A percentile compares a stretch with the other conserved stretches of the same genome.
Evolutionary conservation across 2,797 vertebrate species (phyloP).

Genomic region (Poliocrania exsul): DNA sequence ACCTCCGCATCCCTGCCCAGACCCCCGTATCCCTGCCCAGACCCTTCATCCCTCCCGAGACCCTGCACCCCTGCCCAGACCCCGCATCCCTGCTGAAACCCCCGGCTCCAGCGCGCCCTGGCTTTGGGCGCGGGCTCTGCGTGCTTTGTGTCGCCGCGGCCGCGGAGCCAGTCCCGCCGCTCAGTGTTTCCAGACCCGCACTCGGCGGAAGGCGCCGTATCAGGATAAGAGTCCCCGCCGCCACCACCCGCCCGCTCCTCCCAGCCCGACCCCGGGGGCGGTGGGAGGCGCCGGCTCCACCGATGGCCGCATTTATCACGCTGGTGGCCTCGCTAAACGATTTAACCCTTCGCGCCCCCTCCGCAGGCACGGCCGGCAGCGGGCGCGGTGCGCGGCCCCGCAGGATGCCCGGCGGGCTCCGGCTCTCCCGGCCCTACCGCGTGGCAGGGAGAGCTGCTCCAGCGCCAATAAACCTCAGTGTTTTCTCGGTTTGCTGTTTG

Average conservation of each 20-base stretch:
- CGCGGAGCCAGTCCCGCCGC: slow-evolving; percentile 60
- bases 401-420: neutral
- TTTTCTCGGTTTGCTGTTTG: neutral
- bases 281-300: neutral
- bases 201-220: slow-evolving; percentile 71
- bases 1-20: too few species aligned
- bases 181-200: slow-evolving; percentile 73
- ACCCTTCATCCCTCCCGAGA: too few species aligned
- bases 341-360: slow-evolving; percentile 9
- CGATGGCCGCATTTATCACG: neutral
- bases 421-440: neutral
- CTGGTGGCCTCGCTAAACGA: neutral
- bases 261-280: neutral
- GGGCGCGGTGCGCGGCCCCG: neutral
- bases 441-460: neutral
- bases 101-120: neutral
- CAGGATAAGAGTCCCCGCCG: slow-evolving; percentile 78
- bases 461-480: neutral
- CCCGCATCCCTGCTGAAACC: slow-evolving; percentile 68
- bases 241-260: neutral
- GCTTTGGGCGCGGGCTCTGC: neutral
- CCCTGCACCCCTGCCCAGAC: too few species aligned
- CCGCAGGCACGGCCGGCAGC: neutral
- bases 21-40: too few species aligned
- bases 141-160: slow-evolving; percentile 72